These are phyloP conservation scores for Shargacucullia verbasci DNA, from an alignment of 2,888 invertebrate species.

Conservation along the genomic window DNA sequence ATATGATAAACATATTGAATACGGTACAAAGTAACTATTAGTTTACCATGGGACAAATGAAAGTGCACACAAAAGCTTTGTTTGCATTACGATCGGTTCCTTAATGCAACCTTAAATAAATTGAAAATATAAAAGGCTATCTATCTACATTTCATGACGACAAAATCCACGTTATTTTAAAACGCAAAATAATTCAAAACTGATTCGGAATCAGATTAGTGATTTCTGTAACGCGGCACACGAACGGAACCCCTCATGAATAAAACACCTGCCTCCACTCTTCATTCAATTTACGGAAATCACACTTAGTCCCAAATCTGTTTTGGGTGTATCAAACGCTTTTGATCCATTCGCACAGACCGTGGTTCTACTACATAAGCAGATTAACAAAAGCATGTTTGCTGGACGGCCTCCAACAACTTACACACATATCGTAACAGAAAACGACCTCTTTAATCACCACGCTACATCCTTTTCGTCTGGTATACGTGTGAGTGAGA, in stretches of 20 bases:
- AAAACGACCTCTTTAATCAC: conserved; percentile 71
- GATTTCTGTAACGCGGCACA: conserved; percentile 54
- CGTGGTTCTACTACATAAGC: conserved; percentile 61
- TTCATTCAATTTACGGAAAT: conserved; percentile 67
- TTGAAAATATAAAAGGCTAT: background rate
- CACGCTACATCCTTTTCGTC: conserved; percentile 57
- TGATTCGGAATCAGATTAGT: conserved; percentile 58
- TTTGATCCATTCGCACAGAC: conserved; percentile 57
- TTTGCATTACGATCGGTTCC: background rate
- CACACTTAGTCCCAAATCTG: conserved; percentile 65
- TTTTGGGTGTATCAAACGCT: conserved; percentile 59
- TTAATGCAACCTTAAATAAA: background rate
- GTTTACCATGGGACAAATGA: too few relatives aligned
- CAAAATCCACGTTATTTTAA: conserved; percentile 33
- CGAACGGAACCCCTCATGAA: conserved; percentile 60
- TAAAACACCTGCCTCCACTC: conserved; percentile 64
- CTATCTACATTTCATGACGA: conserved; percentile 7
- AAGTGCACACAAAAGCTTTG: too few relatives aligned
- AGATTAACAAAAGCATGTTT: conserved; percentile 68
- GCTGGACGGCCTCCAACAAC: conserved; percentile 62
- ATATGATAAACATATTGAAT: too few relatives aligned
- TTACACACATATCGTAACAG: conserved; percentile 66
- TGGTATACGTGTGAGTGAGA: conserved; percentile 60
- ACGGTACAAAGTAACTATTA: too few relatives aligned
- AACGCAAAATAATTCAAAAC: conserved; percentile 58